Evolutionary conservation across 2,113 vertebrate genomes (phyloP).

Genomic region (Willisornis vidua): DNA sequence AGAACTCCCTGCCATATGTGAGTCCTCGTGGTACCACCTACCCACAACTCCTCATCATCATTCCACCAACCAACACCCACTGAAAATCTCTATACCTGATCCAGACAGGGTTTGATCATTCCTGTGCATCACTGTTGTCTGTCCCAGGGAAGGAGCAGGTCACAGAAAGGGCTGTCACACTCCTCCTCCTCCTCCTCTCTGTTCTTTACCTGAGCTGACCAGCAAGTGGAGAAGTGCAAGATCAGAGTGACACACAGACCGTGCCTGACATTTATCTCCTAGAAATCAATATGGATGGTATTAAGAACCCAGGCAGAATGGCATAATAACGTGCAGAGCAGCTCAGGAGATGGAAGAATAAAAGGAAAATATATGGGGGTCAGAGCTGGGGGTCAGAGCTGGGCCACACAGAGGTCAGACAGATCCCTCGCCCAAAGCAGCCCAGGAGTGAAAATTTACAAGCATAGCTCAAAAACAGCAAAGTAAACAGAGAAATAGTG

Average conservation of each 20-base stretch:
- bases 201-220: background rate
- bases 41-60: fast-evolving
- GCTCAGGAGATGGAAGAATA: background rate
- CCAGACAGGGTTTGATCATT: background rate
- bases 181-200: background rate
- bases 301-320: background rate
- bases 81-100: background rate
- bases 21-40: fast-evolving
- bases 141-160: background rate
- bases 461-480: background rate
- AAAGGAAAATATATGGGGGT: background rate
- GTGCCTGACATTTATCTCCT: background rate
- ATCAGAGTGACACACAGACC: background rate
- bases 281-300: background rate
- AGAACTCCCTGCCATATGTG: fast-evolving
- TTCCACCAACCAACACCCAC: background rate
- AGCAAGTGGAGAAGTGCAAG: background rate
- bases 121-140: background rate
- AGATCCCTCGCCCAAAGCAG: background rate
- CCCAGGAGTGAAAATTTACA: background rate
- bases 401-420: background rate
- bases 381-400: background rate
- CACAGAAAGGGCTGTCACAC: fast-evolving
- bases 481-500: background rate
- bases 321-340: background rate